phyloP scores from a whole-genome alignment of 2,888 invertebrate genomes.

The Ophioninae sp. region DNA sequence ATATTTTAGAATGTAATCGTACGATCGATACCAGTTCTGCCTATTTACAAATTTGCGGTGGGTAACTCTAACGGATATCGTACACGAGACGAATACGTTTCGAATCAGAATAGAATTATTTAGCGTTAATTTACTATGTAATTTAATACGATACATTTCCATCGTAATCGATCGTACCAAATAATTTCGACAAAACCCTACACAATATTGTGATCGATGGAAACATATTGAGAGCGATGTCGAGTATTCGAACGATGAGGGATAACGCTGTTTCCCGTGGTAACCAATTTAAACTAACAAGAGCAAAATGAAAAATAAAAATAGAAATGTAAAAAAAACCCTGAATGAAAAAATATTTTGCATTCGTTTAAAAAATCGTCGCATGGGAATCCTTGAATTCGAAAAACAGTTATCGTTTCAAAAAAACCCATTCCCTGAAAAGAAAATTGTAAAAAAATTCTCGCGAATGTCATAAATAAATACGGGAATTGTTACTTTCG shows the following conservation, averaged over 20 bases:
- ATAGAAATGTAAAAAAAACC: too few species aligned
- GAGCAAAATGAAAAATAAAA: too few species aligned
- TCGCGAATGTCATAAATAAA: not conserved
- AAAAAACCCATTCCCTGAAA: not conserved
- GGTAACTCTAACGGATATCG: not conserved
- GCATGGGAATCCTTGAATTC: not conserved
- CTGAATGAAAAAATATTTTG: too few species aligned
- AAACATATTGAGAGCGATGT: not conserved
- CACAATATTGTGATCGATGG: not conserved
- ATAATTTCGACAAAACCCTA: not conserved
- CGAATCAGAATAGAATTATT: not conserved
- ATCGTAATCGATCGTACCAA: not conserved
- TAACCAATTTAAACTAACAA: too few species aligned
- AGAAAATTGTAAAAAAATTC: not conserved
- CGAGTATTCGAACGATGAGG: not conserved
- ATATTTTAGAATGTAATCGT: not conserved
- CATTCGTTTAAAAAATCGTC: too few species aligned
- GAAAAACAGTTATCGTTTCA: not conserved
- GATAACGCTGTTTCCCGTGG: too few species aligned
- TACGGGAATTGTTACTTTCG: not conserved
- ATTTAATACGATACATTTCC: not conserved
- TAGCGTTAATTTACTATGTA: not conserved
- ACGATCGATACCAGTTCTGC: not conserved
- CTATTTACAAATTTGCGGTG: not conserved
- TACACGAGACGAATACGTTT: not conserved